Evolutionary conservation across 2,113 vertebrate genomes (phyloP).

Genomic region (Hyaena hyaena): DNA sequence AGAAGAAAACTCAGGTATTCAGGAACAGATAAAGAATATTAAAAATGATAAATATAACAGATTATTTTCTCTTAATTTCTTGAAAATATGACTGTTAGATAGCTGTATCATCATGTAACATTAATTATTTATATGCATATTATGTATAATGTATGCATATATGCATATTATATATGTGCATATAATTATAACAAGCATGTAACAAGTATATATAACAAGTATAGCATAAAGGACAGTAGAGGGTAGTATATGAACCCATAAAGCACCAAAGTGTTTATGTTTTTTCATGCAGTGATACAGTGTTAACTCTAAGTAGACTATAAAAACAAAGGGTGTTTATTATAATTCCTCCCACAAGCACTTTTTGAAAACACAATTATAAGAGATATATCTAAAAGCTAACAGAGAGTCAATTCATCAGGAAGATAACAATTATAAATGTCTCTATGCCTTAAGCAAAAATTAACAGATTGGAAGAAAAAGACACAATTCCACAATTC

Average conservation of each 20-base stretch:
- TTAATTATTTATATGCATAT: not conserved
- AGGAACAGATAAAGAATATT: not conserved
- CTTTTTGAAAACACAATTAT: not conserved
- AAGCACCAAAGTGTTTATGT: not conserved
- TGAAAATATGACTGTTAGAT: not conserved
- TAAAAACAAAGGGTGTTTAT: not conserved
- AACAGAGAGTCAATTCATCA: not conserved
- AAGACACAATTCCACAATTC: not conserved
- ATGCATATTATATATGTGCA: not conserved
- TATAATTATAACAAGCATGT: not conserved
- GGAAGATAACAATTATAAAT: not conserved
- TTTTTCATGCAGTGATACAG: not conserved
- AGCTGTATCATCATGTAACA: not conserved
- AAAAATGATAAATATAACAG: not conserved
- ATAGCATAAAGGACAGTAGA: not conserved
- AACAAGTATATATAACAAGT: no score
- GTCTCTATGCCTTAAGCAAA: not conserved
- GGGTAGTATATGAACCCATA: not conserved
- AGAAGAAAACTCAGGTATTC: not conserved
- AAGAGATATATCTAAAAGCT: no score
- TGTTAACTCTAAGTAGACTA: not conserved
- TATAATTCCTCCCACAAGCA: not conserved
- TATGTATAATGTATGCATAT: not conserved
- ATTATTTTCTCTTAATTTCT: not conserved
- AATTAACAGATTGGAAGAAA: not conserved